These are phyloP conservation scores for Gorsachius goisagi DNA, from an alignment of 2,113 vertebrate species.

Conservation along the genomic window DNA sequence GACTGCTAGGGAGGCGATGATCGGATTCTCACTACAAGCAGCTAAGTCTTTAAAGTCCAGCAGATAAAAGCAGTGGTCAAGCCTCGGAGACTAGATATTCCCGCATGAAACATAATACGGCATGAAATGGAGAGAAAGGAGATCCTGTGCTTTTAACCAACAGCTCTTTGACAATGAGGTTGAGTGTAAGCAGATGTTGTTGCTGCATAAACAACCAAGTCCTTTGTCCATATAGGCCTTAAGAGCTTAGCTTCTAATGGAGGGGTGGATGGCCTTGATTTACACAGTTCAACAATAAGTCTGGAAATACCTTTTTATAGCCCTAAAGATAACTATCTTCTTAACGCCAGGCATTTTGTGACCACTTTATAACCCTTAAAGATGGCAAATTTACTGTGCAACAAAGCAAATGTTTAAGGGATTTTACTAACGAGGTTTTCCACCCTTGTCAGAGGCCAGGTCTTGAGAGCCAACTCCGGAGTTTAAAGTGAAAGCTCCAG, in stretches of 20 bases:
- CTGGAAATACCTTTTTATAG: conserved; percentile 51
- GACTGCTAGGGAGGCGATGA: conserved; percentile 17
- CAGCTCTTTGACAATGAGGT: conserved; percentile 50
- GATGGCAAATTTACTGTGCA: conserved; percentile 16
- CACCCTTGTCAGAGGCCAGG: not conserved
- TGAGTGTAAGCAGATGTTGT: conserved; percentile 72
- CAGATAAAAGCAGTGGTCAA: conserved; percentile 69
- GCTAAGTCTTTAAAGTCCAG: conserved; percentile 77
- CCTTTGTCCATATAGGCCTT: conserved; percentile 56
- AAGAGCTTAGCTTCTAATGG: conserved; percentile 61
- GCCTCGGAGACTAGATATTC: conserved; percentile 43
- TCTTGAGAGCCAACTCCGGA: not conserved
- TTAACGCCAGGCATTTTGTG: conserved; percentile 12
- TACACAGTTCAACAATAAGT: conserved; percentile 46
- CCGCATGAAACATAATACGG: conserved; percentile 48
- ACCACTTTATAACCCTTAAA: conserved; percentile 37
- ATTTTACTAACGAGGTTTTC: conserved; percentile 17
- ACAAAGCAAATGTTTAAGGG: conserved; percentile 41
- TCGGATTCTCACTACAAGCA: conserved; percentile 74
- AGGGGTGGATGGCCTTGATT: conserved; percentile 65
- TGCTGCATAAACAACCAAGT: conserved; percentile 58
- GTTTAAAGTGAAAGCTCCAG: not conserved
- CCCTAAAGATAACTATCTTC: conserved; percentile 11
- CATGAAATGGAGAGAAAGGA: conserved; percentile 62
- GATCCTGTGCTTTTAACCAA: conserved; percentile 56